phyloP scores from a whole-genome alignment of 2,888 invertebrate species.

The Acanthosepion lycidas region DNA sequence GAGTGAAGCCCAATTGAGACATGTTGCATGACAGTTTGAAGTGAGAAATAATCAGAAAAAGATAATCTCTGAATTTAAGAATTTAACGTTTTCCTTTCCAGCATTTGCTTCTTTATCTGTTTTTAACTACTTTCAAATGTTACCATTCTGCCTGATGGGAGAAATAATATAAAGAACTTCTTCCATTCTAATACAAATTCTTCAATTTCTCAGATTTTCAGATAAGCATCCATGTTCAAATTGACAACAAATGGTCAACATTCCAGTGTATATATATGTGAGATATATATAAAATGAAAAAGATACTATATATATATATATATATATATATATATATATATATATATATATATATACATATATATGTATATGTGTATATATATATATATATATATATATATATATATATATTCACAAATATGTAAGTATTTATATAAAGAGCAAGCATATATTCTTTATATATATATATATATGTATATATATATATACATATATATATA shows the following conservation, averaged over 20 bases:
- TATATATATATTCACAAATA: too few species aligned
- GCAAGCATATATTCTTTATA: too few species aligned
- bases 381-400: too few species aligned
- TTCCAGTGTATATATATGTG: background rate
- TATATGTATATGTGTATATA: too few species aligned
- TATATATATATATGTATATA: too few species aligned
- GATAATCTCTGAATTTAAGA: background rate
- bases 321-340: too few species aligned
- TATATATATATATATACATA: too few species aligned
- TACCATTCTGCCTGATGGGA: background rate
- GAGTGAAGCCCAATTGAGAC: background rate
- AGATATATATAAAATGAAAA: too few species aligned
- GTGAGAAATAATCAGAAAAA: background rate
- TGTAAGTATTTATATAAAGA: too few species aligned
- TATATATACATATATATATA: too few species aligned
- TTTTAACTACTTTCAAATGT: background rate
- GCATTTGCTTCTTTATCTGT: background rate
- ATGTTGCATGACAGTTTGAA: background rate
- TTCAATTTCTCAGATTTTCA: background rate
- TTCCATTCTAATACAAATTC: background rate
- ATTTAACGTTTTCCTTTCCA: background rate
- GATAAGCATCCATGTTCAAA: background rate
- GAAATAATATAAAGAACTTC: background rate
- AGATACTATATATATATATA: too few species aligned
- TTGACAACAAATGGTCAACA: background rate